Evolutionary conservation across 2,113 vertebrate species (phyloP).

Genomic region (Hippopotamus amphibius): DNA sequence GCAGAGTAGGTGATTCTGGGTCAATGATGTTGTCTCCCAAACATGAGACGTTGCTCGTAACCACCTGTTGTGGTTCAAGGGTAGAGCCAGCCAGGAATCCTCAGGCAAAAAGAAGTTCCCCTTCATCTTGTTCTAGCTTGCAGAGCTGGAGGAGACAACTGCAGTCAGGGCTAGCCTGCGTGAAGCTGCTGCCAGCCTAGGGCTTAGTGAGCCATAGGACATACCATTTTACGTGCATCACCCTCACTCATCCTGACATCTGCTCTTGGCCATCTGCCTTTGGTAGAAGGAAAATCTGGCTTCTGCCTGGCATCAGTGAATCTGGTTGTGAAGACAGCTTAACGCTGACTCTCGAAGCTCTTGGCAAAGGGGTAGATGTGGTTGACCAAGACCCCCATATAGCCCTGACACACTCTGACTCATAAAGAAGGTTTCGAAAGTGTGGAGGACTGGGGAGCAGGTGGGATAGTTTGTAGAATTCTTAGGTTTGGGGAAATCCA

Average conservation of each 20-base stretch:
- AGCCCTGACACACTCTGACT: background rate
- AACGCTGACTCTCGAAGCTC: background rate
- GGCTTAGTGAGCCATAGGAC: background rate
- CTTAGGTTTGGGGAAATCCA: background rate
- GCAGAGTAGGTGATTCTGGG: background rate
- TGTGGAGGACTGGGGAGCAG: background rate
- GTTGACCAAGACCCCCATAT: background rate
- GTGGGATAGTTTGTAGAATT: background rate
- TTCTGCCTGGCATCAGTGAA: background rate
- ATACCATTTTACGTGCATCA: conserved; percentile 9
- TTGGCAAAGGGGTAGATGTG: background rate
- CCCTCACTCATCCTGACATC: background rate
- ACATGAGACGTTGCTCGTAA: background rate
- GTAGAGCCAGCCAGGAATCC: background rate
- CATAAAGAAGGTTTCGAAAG: conserved; percentile 3
- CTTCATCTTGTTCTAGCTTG: conserved; percentile 37
- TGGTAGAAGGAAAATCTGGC: background rate
- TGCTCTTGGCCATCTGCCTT: conserved; percentile 51
- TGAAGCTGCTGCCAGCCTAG: background rate
- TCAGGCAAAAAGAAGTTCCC: background rate
- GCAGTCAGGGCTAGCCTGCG: background rate
- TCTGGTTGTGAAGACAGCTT: background rate
- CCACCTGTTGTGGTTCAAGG: background rate
- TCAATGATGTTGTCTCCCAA: background rate
- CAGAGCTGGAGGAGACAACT: background rate